phyloP scores from a whole-genome alignment of 2,888 invertebrate species.

The Andrena chrysosceles region DNA sequence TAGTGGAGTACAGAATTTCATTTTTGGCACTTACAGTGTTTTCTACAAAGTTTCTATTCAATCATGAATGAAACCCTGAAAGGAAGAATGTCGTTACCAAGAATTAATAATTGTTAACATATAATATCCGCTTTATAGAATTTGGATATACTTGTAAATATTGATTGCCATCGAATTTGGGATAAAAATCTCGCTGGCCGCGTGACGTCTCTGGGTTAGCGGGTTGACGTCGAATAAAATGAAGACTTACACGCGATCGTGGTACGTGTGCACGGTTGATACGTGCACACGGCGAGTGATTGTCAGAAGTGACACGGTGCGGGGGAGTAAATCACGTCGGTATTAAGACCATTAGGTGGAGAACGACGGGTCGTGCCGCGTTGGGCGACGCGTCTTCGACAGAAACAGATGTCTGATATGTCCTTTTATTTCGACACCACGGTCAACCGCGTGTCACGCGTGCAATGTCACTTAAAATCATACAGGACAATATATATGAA shows the following conservation, averaged over 20 bases:
- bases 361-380: constrained; percentile 50
- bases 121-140: no score
- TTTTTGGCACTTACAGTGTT: no score
- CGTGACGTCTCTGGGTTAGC: constrained; percentile 67
- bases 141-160: neutral
- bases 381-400: constrained; percentile 53
- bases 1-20: no score
- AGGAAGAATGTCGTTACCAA: no score
- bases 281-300: constrained; percentile 53
- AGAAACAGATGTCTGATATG: constrained; percentile 57
- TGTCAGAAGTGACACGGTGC: constrained; percentile 61
- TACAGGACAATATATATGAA: no score
- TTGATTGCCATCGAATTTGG: neutral
- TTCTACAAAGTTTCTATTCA: no score
- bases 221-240: constrained; percentile 65
- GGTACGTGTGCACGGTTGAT: constrained; percentile 41
- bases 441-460: constrained; percentile 22
- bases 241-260: constrained; percentile 59
- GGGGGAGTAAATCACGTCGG: constrained; percentile 77
- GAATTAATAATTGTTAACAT: no score
- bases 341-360: constrained; percentile 77
- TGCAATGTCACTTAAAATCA: no score
- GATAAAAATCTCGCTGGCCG: constrained; percentile 32
- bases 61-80: no score
- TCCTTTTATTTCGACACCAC: constrained; percentile 61